A percentile compares a stretch with the other conserved stretches of the same genome.
Conservation (phyloP, 2,113 vertebrate species). For the Typhlomys cinereus region DNA sequence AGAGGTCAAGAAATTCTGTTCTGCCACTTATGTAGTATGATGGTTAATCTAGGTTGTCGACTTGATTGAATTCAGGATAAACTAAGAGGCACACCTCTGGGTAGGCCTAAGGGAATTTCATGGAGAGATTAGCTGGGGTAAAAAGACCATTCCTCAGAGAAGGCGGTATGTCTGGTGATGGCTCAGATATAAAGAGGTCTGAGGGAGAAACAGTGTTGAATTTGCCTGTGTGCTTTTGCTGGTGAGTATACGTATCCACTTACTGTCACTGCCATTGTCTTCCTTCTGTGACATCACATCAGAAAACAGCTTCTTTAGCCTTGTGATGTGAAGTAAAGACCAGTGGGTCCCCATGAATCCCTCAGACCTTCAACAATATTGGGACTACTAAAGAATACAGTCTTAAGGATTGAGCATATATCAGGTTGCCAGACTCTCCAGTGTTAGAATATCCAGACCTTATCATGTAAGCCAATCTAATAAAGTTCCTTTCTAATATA, state of each 20-base stretch:
- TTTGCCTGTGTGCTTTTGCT: neutral
- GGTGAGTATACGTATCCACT: neutral
- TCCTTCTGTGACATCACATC: neutral
- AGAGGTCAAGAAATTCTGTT: slow-evolving; percentile 6
- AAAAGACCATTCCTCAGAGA: neutral
- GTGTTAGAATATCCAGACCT: neutral
- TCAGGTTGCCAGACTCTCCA: neutral
- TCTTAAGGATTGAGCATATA: neutral
- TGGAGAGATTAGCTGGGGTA: neutral
- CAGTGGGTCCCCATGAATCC: neutral
- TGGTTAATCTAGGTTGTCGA: neutral
- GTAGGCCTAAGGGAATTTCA: neutral
- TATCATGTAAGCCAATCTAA: neutral
- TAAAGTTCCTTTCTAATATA: neutral
- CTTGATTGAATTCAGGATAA: neutral
- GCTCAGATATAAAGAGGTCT: neutral
- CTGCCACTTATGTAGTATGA: neutral
- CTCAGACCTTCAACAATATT: neutral
- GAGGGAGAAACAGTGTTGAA: neutral
- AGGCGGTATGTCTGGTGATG: too few relatives aligned
- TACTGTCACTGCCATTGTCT: neutral
- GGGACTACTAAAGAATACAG: neutral
- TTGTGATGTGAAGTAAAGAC: neutral
- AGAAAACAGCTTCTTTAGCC: neutral
- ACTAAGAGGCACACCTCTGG: neutral